Evolutionary conservation across 92 coral and sea anemone genomes (phyloP), one percentile per base, ranked within the genome.

Genomic region (Palythoa grandis): DNA sequence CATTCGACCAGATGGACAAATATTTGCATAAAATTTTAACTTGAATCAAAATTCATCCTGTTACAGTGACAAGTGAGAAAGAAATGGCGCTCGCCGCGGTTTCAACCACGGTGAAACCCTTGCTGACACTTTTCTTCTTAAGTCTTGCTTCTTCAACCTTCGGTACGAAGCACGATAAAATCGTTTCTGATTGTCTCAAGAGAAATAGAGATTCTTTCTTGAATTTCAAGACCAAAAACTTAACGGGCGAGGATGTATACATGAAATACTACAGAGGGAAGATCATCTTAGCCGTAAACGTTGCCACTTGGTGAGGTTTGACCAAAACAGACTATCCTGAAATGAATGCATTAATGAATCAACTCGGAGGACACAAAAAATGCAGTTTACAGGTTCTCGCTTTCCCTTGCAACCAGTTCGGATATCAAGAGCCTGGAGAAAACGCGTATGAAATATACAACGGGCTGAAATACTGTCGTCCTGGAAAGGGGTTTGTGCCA

Each of bases 331-430:
- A 95, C 61, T 95, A 95, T 73, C 91, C 91, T 40, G 91, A 87
- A 57, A 29, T 95, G 93, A 95, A 95, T 88, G 92, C 93, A 87
- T 86, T 95, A 50, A 78, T 80, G 60, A 53, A 56, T 52, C 60
- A 82, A 35, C 86, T 87, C 40, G 66, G 86, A 0, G 56, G 70
- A 3, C 79, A 74, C 37, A 76, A 76, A 22, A 19, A 76, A 17
- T 93, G 98, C 54, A 84, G 93, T 4, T 84, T 95, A 10, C 72
- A 73, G 24, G 58, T 95, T 35, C 56, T 93, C 43, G 98, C 91
- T 14, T 90, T 95, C 40, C 98, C 98, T 2, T 89, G 96, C 82
- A 93, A 95, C 70, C 98, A 95, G 87, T 95, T 95, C 70, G 86
- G 88, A 2, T 68, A 72, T 58, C 98, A 95, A 63, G 98, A 95